Evolutionary conservation across 2,888 invertebrate species (phyloP).

Genomic region (Linnaemya vulpina): DNA sequence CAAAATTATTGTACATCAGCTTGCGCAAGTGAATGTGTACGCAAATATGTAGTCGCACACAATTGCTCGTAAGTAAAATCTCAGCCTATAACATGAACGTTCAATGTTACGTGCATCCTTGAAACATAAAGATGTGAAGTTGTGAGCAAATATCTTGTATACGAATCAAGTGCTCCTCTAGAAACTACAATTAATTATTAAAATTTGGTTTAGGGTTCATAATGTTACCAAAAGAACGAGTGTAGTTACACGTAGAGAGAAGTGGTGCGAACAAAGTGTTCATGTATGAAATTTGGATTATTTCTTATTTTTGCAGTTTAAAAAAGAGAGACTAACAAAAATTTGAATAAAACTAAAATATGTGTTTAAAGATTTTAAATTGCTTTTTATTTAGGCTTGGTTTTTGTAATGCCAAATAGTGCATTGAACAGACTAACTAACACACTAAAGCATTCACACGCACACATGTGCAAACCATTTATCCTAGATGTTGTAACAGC

Average conservation of each 20-base stretch:
- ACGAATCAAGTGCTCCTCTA: constrained; percentile 33
- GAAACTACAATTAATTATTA: constrained; percentile 31
- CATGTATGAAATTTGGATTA: too few relatives aligned
- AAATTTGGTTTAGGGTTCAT: neutral
- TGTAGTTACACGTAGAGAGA: neutral
- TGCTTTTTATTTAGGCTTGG: constrained; percentile 21
- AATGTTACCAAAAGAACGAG: neutral
- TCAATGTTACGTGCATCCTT: constrained; percentile 7
- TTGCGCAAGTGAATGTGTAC: too few relatives aligned
- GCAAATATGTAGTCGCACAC: too few relatives aligned
- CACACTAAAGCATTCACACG: neutral
- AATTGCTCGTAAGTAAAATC: too few relatives aligned
- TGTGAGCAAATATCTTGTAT: constrained; percentile 45
- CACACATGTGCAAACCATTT: constrained; percentile 22
- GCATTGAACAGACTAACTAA: constrained; percentile 16
- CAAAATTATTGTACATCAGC: neutral
- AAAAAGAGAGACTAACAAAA: neutral
- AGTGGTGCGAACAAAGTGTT: too few relatives aligned
- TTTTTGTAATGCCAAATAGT: constrained; percentile 39
- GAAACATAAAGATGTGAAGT: constrained; percentile 48
- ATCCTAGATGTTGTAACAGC: neutral
- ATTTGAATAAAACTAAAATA: neutral
- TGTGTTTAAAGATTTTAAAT: neutral
- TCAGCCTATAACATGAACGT: neutral
- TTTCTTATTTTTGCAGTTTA: too few relatives aligned